Conservation (phyloP, 2,888 invertebrate genomes). For the Lutraria lutraria region DNA sequence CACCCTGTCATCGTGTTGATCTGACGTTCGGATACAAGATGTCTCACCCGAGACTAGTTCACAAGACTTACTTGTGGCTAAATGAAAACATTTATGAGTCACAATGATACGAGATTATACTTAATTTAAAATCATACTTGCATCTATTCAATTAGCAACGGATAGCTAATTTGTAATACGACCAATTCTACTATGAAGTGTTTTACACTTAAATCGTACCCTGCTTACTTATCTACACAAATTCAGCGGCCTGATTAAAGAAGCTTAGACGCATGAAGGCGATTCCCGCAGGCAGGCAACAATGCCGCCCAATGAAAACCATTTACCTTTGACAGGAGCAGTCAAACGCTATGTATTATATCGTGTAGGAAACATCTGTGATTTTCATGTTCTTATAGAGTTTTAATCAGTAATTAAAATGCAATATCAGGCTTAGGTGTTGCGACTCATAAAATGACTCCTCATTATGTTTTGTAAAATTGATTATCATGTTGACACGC, state of each 20-base stretch:
- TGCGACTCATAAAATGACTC: not conserved
- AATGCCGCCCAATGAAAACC: conserved; percentile 64
- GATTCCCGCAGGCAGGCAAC: conserved; percentile 44
- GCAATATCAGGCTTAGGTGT: conserved; percentile 46
- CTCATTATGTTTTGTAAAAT: conserved; percentile 37
- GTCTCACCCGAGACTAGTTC: too few relatives aligned
- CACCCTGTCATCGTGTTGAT: too few relatives aligned
- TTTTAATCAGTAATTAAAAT: conserved; percentile 51
- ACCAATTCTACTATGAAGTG: conserved; percentile 25
- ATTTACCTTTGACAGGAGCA: conserved; percentile 61
- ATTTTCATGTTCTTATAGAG: conserved; percentile 17
- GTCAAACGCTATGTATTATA: conserved; percentile 54
- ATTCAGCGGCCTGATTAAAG: conserved; percentile 19
- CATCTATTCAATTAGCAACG: conserved; percentile 31
- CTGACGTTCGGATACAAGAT: too few relatives aligned
- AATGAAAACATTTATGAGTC: conserved; percentile 4
- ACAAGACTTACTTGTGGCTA: not conserved
- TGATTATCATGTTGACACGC: conserved; percentile 35
- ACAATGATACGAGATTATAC: not conserved
- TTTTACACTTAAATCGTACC: not conserved
- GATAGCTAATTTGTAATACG: conserved; percentile 32
- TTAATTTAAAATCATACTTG: conserved; percentile 26
- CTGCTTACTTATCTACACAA: conserved; percentile 13
- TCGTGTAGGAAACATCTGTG: conserved; percentile 63
- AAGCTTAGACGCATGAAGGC: conserved; percentile 30